A percentile compares a stretch with the other conserved stretches of the same genome.
Conservation (phyloP, 2,797 vertebrate species). For the Gephyroberyx darwinii region DNA sequence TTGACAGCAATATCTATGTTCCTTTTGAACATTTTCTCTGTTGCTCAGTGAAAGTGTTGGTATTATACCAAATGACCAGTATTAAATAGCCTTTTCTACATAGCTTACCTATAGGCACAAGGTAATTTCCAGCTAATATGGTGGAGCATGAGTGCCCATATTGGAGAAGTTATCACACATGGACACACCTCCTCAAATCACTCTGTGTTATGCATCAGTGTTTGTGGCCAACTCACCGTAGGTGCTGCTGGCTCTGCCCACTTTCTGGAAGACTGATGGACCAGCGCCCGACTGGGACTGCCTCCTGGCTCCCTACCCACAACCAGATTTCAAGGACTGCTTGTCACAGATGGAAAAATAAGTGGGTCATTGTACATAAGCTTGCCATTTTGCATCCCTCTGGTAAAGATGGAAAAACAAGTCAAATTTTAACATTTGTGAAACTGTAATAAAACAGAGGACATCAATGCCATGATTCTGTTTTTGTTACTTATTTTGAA, state of each 20-base stretch:
- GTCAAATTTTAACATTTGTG: slow-evolving; percentile 12
- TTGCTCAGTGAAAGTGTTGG: slow-evolving; percentile 14
- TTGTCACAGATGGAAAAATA: slow-evolving; percentile 82
- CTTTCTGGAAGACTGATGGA: slow-evolving; percentile 80
- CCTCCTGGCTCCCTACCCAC: slow-evolving; percentile 71
- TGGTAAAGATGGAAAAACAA: slow-evolving; percentile 7
- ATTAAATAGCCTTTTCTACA: slow-evolving; percentile 16
- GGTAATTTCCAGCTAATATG: not conserved
- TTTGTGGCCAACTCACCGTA: slow-evolving; percentile 70
- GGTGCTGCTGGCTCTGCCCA: slow-evolving; percentile 76
- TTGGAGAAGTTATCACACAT: slow-evolving; percentile 42
- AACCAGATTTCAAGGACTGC: slow-evolving; percentile 75
- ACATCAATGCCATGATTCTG: not conserved
- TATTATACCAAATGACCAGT: slow-evolving; percentile 28
- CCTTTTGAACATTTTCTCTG: not conserved
- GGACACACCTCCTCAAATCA: slow-evolving; percentile 38
- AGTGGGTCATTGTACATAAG: slow-evolving; percentile 73
- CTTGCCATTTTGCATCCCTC: slow-evolving; percentile 54
- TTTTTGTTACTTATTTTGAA: not conserved
- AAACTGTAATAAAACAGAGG: slow-evolving; percentile 1
- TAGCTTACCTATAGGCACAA: not conserved
- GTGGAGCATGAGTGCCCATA: not conserved
- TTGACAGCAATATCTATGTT: not conserved
- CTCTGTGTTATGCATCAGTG: slow-evolving; percentile 46
- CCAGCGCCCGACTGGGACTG: slow-evolving; percentile 69